Evolutionary conservation across 1,140 invertebrate species (phyloP).

Genomic region (Aradophagus sp.): DNA sequence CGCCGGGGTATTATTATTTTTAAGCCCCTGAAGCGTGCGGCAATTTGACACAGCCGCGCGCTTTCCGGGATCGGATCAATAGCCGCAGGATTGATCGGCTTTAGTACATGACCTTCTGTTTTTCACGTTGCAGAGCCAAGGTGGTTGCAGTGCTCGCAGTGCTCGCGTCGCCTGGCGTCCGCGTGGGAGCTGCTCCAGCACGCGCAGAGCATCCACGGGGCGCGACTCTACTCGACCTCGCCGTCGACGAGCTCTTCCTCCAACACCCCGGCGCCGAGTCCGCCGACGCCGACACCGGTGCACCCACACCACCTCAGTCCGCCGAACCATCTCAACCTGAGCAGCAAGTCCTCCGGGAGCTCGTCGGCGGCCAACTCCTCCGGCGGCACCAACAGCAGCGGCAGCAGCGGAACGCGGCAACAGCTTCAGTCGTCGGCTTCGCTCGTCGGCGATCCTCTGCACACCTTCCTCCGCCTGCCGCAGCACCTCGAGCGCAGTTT

Average conservation of each 20-base stretch:
- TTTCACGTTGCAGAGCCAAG: slow-evolving; percentile 91
- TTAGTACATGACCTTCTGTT: slow-evolving; percentile 21
- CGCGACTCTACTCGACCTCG: slow-evolving; percentile 91
- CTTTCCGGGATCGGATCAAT: slow-evolving; percentile 71
- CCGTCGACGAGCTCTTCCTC: slow-evolving; percentile 71
- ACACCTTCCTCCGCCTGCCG: slow-evolving; percentile 71
- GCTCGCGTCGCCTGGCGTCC: slow-evolving; percentile 90
- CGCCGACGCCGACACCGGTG: slow-evolving; percentile 69
- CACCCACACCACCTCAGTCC: slow-evolving; percentile 71
- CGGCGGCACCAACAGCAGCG: slow-evolving; percentile 64
- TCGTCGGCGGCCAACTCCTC: slow-evolving; percentile 70
- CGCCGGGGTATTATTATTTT: slow-evolving; percentile 74
- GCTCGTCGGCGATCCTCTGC: slow-evolving; percentile 76
- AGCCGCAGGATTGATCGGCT: slow-evolving; percentile 52
- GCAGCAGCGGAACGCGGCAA: slow-evolving; percentile 67
- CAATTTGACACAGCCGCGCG: slow-evolving; percentile 72
- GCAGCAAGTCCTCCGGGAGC: slow-evolving; percentile 70
- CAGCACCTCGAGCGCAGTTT: slow-evolving; percentile 72
- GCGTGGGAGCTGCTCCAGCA: slow-evolving; percentile 97
- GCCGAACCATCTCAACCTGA: slow-evolving; percentile 71
- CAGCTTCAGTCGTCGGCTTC: slow-evolving; percentile 75
- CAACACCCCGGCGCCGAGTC: slow-evolving; percentile 71
- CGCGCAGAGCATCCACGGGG: slow-evolving; percentile 93
- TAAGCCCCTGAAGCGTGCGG: slow-evolving; percentile 61
- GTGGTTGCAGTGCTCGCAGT: slow-evolving; percentile 95